A percentile compares a stretch with the other conserved stretches of the same genome.
Conservation (phyloP, 1,140 invertebrate genomes). For the Drosophila teissieri region DNA sequence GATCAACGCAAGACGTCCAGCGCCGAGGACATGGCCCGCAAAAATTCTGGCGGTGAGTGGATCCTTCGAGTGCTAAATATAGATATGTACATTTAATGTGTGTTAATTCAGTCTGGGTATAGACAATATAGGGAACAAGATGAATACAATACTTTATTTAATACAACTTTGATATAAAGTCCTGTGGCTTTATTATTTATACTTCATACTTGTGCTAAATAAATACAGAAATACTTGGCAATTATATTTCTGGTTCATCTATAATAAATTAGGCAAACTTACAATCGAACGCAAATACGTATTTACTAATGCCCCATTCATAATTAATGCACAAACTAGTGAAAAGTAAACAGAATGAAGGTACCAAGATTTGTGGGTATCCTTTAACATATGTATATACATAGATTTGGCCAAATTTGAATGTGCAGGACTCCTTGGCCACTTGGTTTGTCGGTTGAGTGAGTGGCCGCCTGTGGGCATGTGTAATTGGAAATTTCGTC, state of each 20-base stretch:
- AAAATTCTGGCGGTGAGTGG: slow-evolving; percentile 90
- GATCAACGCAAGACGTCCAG: slow-evolving; percentile 94
- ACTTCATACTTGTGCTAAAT: not conserved
- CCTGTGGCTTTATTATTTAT: too few species aligned
- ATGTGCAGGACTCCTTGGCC: not conserved
- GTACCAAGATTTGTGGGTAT: not conserved
- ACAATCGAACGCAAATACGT: too few species aligned
- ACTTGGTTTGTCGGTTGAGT: slow-evolving; percentile 29
- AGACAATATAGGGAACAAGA: too few species aligned
- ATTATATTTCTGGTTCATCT: not conserved
- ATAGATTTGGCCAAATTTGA: not conserved
- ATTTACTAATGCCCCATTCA: not conserved
- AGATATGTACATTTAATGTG: not conserved
- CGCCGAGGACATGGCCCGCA: slow-evolving; percentile 94
- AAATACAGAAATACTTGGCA: not conserved
- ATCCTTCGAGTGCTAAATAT: too few species aligned
- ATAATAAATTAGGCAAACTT: not conserved
- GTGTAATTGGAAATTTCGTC: slow-evolving; percentile 67
- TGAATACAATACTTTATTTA: too few species aligned
- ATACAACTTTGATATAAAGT: too few species aligned
- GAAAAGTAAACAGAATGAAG: not conserved
- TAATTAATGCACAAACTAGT: not conserved
- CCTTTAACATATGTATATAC: not conserved
- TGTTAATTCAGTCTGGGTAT: not conserved
- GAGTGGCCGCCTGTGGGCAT: slow-evolving; percentile 48